Conservation (phyloP, 2,113 vertebrate genomes). For the Strix aluco region DNA sequence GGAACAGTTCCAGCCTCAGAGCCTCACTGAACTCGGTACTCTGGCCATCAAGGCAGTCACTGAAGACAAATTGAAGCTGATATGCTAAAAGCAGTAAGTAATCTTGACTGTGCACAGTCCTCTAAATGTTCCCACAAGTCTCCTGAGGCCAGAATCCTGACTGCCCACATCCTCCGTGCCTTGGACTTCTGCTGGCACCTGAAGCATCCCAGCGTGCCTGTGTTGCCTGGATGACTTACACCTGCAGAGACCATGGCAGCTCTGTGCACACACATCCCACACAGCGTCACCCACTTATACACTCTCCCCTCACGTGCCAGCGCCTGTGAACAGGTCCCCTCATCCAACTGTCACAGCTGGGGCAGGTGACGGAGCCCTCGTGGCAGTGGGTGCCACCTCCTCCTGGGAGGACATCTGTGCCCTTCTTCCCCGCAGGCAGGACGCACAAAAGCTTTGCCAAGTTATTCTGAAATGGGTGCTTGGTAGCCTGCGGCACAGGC, state of each 20-base stretch:
- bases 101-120: too few species aligned
- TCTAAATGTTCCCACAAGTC: accelerated
- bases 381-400: not conserved
- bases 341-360: not conserved
- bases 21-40: accelerated
- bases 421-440: not conserved
- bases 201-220: not conserved
- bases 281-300: not conserved
- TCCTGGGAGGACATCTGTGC: not conserved
- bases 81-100: not conserved
- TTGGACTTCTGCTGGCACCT: not conserved
- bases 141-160: not conserved
- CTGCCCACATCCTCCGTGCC: not conserved
- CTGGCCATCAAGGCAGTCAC: not conserved
- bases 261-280: not conserved
- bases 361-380: too few species aligned
- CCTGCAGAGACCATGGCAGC: not conserved
- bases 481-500: accelerated
- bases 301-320: not conserved
- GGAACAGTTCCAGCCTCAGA: not conserved
- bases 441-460: not conserved
- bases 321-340: not conserved
- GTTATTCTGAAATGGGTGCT: not conserved
- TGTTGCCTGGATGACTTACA: not conserved
- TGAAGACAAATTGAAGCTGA: accelerated